Evolutionary conservation across 2,113 vertebrate genomes (phyloP).

Genomic region (Daboia siamensis): DNA sequence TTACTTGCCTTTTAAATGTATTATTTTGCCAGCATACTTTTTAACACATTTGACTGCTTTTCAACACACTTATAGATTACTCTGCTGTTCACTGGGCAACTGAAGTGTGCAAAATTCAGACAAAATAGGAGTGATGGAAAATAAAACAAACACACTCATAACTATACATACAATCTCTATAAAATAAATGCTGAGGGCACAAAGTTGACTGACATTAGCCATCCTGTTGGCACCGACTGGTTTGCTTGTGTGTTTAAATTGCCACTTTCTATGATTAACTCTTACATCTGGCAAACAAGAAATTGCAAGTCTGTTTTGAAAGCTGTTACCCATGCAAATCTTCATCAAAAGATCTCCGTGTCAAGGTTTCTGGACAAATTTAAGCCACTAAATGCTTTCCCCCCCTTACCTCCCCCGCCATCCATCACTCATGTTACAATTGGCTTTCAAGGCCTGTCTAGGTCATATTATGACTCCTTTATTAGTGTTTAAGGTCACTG

Average conservation of each 20-base stretch:
- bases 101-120: not conserved
- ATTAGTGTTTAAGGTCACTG: constrained; percentile 86
- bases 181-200: not conserved
- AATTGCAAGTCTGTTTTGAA: constrained; percentile 42
- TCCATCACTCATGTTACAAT: constrained; percentile 49
- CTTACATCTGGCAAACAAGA: constrained; percentile 30
- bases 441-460: constrained; percentile 63
- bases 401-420: constrained; percentile 22
- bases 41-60: not conserved
- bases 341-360: constrained; percentile 40
- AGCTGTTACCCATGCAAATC: constrained; percentile 41
- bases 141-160: not conserved
- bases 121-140: not conserved
- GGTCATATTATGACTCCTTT: constrained; percentile 83
- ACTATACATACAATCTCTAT: not conserved
- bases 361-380: constrained; percentile 50
- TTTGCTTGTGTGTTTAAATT: not conserved
- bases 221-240: not conserved
- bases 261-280: constrained; percentile 23
- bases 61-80: not conserved
- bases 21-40: accelerated
- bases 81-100: not conserved
- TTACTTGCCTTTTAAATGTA: accelerated
- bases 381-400: constrained; percentile 46
- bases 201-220: accelerated